Evolutionary conservation across 2,797 vertebrate species (phyloP).

Genomic region (Mastacembelus armatus): DNA sequence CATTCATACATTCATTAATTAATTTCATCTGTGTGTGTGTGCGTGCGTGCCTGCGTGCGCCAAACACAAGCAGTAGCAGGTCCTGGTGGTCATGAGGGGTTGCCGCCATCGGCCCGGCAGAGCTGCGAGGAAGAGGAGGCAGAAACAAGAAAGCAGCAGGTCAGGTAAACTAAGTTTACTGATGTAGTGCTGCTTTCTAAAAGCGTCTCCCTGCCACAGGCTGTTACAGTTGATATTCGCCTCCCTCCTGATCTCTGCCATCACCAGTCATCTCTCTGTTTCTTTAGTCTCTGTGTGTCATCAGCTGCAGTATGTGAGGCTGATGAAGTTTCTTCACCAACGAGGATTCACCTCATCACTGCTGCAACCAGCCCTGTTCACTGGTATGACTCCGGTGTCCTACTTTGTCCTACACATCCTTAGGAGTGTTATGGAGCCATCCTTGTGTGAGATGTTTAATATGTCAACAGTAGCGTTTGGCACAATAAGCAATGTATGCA

Average conservation of each 20-base stretch:
- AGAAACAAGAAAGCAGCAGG: constrained; percentile 22
- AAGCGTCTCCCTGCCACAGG: neutral
- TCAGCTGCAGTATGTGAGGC: constrained; percentile 84
- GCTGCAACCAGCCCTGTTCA: constrained; percentile 86
- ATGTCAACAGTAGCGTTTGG: neutral
- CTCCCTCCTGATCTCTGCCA: neutral
- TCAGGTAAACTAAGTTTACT: constrained; percentile 50
- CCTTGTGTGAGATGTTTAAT: neutral
- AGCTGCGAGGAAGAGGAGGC: constrained; percentile 65
- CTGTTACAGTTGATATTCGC: neutral
- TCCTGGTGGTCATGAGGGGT: constrained; percentile 42
- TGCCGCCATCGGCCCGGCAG: constrained; percentile 45
- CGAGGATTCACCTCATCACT: constrained; percentile 85
- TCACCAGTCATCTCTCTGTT: neutral
- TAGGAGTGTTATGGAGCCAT: neutral
- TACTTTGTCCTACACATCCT: no score
- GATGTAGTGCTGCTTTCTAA: neutral
- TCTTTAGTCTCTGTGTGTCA: constrained; percentile 85
- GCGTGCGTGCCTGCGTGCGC: neutral
- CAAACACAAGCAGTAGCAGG: no score
- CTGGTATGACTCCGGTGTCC: constrained; percentile 74
- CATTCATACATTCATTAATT: no score
- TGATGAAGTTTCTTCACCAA: constrained; percentile 90
- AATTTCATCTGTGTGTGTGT: neutral
- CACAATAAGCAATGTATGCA: no score